Evolutionary conservation across 1,140 invertebrate genomes (phyloP).

Genomic region (Bombus polaris): DNA sequence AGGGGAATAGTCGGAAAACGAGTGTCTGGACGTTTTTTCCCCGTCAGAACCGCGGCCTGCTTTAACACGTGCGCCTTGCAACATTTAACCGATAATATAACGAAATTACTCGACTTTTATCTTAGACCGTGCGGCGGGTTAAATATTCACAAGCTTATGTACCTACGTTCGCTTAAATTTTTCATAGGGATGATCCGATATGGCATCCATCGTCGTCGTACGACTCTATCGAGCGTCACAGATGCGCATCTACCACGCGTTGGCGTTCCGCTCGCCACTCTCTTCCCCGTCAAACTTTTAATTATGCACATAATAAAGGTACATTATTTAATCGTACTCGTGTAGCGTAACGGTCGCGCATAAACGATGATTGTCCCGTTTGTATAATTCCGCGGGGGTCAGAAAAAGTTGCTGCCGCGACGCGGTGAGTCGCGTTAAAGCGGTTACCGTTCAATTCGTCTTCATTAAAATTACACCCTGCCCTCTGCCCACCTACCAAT

Average conservation of each 20-base stretch:
- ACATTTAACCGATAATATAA: slow-evolving; percentile 43
- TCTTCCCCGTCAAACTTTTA: slow-evolving; percentile 16
- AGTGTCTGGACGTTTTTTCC: neutral
- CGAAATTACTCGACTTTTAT: slow-evolving; percentile 44
- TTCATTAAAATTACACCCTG: slow-evolving; percentile 33
- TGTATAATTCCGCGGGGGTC: neutral
- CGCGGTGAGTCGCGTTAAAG: slow-evolving; percentile 3
- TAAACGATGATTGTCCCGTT: slow-evolving; percentile 17
- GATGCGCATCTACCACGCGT: neutral
- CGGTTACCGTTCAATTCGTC: slow-evolving; percentile 16
- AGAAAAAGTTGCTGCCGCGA: neutral
- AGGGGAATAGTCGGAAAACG: neutral
- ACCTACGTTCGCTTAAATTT: slow-evolving; percentile 23
- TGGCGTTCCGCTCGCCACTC: no score
- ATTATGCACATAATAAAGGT: slow-evolving; percentile 31
- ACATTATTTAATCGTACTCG: slow-evolving; percentile 39
- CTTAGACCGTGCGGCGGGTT: neutral
- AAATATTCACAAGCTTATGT: slow-evolving; percentile 37
- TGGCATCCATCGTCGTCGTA: no score
- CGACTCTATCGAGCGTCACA: neutral
- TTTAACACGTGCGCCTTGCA: slow-evolving; percentile 30
- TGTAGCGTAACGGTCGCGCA: neutral
- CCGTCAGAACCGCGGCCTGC: neutral
- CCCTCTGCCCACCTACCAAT: no score
- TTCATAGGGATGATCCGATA: neutral